Conservation (phyloP, 2,888 invertebrate genomes). For the Physocephala rufipes region DNA sequence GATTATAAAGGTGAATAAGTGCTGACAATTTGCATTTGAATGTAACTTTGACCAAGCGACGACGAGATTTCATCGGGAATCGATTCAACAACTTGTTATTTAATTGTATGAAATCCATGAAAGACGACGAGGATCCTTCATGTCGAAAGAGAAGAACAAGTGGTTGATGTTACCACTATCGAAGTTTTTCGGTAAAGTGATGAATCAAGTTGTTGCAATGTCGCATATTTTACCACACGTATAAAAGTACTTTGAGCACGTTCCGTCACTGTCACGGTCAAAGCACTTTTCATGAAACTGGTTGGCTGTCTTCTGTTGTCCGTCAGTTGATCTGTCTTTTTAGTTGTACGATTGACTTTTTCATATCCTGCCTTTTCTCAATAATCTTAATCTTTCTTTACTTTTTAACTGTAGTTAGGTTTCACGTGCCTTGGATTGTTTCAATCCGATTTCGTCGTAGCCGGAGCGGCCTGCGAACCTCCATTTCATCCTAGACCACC, state of each 20-base stretch:
- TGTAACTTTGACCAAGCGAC: conserved; percentile 57
- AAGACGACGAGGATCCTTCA: too few relatives aligned
- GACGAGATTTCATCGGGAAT: conserved; percentile 57
- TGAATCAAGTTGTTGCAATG: conserved; percentile 56
- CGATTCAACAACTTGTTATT: conserved; percentile 27
- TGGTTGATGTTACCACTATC: background rate
- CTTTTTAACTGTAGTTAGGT: conserved; percentile 7
- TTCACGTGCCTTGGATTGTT: background rate
- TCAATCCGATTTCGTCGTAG: conserved; percentile 11
- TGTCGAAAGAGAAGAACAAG: background rate
- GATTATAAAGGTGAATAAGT: too few relatives aligned
- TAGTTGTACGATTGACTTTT: background rate
- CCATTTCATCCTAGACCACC: background rate
- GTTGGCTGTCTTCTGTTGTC: conserved; percentile 1
- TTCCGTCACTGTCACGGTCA: conserved; percentile 51
- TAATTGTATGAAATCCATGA: too few relatives aligned
- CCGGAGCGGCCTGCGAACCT: conserved; percentile 13
- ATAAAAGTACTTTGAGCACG: conserved; percentile 59
- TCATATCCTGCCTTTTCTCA: background rate
- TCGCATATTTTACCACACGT: conserved; percentile 63
- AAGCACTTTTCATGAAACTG: conserved; percentile 39
- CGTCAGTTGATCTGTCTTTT: background rate
- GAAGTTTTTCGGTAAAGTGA: background rate
- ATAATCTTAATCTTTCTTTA: background rate
- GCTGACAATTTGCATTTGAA: conserved; percentile 60